Evolutionary conservation across 2,888 invertebrate genomes (phyloP).

Genomic region (Sinohyriopsis cumingii): DNA sequence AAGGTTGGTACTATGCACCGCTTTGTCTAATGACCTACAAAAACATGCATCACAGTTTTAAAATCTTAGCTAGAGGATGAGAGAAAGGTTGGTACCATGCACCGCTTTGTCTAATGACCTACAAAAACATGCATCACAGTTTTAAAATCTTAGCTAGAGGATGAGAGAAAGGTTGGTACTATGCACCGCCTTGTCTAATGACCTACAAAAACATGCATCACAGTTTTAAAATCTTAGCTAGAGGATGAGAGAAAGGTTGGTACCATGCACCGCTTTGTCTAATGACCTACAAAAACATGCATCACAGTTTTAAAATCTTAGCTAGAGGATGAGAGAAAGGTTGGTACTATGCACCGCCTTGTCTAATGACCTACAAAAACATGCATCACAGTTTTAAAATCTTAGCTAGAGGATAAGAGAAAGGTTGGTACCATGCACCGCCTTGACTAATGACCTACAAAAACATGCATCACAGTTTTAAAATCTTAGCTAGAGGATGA

Average conservation of each 20-base stretch:
- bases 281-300: background rate
- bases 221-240: slow-evolving; percentile 16
- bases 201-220: background rate
- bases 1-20: slow-evolving; percentile 15
- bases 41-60: background rate
- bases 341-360: background rate
- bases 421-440: slow-evolving; percentile 15
- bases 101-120: background rate
- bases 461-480: background rate
- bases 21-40: background rate
- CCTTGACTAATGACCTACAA: background rate
- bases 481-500: slow-evolving; percentile 43
- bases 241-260: slow-evolving; percentile 45
- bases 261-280: background rate
- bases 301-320: slow-evolving; percentile 2
- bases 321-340: slow-evolving; percentile 46
- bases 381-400: too few species aligned
- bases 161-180: slow-evolving; percentile 34
- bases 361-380: background rate
- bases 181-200: background rate
- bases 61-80: slow-evolving; percentile 43
- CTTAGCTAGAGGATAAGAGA: slow-evolving; percentile 46
- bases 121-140: background rate
- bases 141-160: slow-evolving; percentile 34
- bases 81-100: slow-evolving; percentile 22